Base-by-base conservation (phyloP, 1,140 invertebrate genomes). In the Wasmannia auropunctata region DNA sequence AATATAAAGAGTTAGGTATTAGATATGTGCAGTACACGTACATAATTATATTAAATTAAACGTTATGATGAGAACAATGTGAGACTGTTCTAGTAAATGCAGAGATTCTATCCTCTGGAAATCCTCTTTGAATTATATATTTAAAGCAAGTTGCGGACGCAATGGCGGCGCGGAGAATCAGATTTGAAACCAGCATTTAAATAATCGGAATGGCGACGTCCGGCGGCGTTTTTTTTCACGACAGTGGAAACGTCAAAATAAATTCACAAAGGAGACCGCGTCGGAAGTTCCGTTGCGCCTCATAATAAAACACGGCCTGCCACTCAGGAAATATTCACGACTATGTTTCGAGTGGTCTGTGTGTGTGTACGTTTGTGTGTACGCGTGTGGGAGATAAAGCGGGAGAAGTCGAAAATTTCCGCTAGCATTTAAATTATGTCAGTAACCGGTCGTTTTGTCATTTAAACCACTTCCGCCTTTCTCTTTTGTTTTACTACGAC, bases 331-430 rank as follows among this genome's bases (percentile, higher is more conserved):
- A 46, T 74, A 72, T 56, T 31, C 49, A 31, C 22, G 51, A 34
- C 79, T 74, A 19, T 14, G 25, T 46, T 81, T 81, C 31, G 49
- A 43, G 11, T 28, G 16, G 19, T n/a, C n/a, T n/a, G n/a, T n/a
- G n/a, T n/a, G n/a, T n/a, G n/a, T n/a, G n/a, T n/a, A n/a, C n/a
- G n/a, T 31, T 7, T 76, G 16, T 49, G 40, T 16, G 14, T 56
- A 14, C 11, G 51, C 31, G 75, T n/a, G 77, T 31, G 25, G 14
- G 14, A 58, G 58, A 81, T 81, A 81, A 72, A 81, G 37, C 51
- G 51, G 51, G 79, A 72, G 37, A 81, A 70, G 79, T 81, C 79
- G 67, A 83, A 83, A 83, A 83, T 83, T 72, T 83, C 79, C 67
- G 79, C 37, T 56, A 58, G 37, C 79, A 31, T 83, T 83, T 83